Conservation (phyloP, 1,140 invertebrate species). For the Alviniconcha marisindica region DNA sequence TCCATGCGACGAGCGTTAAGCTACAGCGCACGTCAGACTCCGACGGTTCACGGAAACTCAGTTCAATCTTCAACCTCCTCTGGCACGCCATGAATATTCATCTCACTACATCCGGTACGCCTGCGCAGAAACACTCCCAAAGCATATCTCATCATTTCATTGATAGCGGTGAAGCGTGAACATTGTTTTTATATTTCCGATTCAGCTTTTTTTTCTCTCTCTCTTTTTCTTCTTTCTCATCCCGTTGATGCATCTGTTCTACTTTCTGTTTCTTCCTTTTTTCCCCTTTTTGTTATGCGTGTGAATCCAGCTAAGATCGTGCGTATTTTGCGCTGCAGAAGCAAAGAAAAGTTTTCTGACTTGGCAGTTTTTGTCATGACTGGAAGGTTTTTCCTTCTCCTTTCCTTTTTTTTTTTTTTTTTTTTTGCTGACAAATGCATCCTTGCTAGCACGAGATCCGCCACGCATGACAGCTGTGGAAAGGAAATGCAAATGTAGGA, state of each 20-base stretch:
- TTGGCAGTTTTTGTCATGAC: too few species aligned
- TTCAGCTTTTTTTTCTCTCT: background rate
- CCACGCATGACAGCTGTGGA: background rate
- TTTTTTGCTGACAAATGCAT: too few species aligned
- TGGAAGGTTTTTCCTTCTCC: too few species aligned
- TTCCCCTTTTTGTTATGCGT: too few species aligned
- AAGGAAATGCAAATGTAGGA: conserved; percentile 7
- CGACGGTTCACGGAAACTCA: background rate
- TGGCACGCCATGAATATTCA: conserved; percentile 9
- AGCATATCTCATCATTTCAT: background rate
- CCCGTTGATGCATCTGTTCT: too few species aligned
- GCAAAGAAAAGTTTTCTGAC: too few species aligned
- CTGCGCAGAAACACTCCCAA: background rate
- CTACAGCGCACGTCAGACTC: background rate
- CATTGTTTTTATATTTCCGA: background rate
- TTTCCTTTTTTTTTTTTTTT: too few species aligned
- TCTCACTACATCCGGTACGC: background rate
- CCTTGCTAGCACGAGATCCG: too few species aligned
- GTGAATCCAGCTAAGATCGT: too few species aligned
- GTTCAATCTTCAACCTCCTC: background rate
- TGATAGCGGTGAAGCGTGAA: background rate
- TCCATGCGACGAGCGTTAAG: background rate
- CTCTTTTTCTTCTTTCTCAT: too few species aligned
- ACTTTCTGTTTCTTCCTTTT: too few species aligned
- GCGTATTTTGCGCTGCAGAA: too few species aligned